Evolutionary conservation across 2,113 vertebrate genomes (phyloP), one percentile per base, ranked within the genome.

Genomic region (Theropithecus gelada): DNA sequence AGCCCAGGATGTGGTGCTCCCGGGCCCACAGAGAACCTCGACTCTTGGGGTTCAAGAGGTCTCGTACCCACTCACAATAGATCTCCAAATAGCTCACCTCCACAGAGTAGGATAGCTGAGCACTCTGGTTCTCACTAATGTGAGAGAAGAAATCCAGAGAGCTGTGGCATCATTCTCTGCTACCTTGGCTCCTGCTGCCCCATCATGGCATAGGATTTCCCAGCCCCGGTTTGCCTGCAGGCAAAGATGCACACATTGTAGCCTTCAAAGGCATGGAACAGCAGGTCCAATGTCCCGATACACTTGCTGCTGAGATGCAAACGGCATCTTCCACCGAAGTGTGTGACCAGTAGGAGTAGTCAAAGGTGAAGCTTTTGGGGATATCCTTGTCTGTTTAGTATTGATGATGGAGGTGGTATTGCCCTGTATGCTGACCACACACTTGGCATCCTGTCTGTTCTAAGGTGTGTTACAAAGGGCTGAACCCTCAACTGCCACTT

Each of bases 41-140:
- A 73, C 99, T 99, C 96, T 99, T 99, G 7, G 99, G 99, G 96
- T 99, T 99, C 59, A 99, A 93, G 66, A 99, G 99, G 70, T 99
- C 99, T 5, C 99, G 98, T 40, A 99, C 99, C 3, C 99, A 98
- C 98, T 99, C 99, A 1, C 99, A 99, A 97, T 99, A 99, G 94
- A 99, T 99, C 97, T 99, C 99, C 99, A 99, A 99, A 96, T 99
- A 99, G 94, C 99, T 99, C 97, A 99, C 99, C 99, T 99, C 99
- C 83, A 99, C 99, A 0, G 99, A 99, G 93, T 98, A 99, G 81
- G 98, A 99, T 17, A 99, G 99, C 66, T 99, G 98, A 0, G 99
- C 97, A 0, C 98, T 99, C 1, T 95, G 70, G 98, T 99, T 99
- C 17, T 98, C 94, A 48, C 96, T 98, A 8, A 99, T 99, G 27